Base-by-base conservation (phyloP, 2,113 vertebrate species). In the Emydocephalus ijimae region DNA sequence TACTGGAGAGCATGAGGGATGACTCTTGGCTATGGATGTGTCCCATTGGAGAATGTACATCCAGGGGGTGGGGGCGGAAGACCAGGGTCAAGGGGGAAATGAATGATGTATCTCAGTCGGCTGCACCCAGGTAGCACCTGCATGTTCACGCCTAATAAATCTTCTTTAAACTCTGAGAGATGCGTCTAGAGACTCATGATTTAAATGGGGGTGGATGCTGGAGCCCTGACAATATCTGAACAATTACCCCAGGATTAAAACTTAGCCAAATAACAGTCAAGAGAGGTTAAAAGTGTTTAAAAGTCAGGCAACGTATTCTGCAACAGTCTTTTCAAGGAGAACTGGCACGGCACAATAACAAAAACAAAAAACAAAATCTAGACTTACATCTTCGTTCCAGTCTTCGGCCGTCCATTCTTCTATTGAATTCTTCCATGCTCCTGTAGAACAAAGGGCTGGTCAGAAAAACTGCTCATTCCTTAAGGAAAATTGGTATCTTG, bases 321-420 rank as follows among this genome's bases (percentile, higher is more conserved):
- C 90, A 0, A 18, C 0, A 91, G 90, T 14, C 29, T 26, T 43
- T 94, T 93, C 74, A 50, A n/a, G 39, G 93, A 88, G 90, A 55
- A 88, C 81, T 0, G 7, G n/a, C 3, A 85, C 5, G 91, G 43
- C 91, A 1, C 86, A 12, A 85, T 61, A 21, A 88, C 59, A 93
- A 4, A 54, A 55, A 11, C 1, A 1, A 48, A 48, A 59, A 95
- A 88, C 11, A 86, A 2, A 39, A 57, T 24, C 45, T 29, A 93
- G 23, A 97, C 97, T 98, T 97, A 99, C 99, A 97, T 99, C 99
- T 98, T 99, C 99, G 96, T 97, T 98, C 99, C 99, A 99, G 92
- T 99, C 99, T 95, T 99, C 99, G 48, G 98, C 95, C 90, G 97
- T 98, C 99, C 99, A 99, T 89, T 99, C 99, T 94, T 99, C 99